A percentile compares a stretch with the other conserved stretches of the same genome.
phyloP scores from a whole-genome alignment of 2,888 invertebrate genomes.

The Trileptium ribeirensis region DNA sequence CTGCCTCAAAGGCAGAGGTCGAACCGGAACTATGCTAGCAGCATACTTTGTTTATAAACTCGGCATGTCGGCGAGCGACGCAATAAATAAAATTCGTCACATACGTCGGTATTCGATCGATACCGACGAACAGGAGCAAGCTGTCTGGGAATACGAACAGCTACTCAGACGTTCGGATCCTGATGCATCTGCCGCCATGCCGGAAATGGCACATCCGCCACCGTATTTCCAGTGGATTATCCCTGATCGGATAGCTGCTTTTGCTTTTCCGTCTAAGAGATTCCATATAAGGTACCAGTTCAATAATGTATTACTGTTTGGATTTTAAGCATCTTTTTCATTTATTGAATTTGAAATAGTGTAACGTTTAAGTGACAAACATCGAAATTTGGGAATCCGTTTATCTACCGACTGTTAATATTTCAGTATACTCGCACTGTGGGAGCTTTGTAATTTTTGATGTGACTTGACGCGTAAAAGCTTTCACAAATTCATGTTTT shows the following conservation, averaged over 20 bases:
- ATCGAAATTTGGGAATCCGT: too few species aligned
- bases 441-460: too few species aligned
- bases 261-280: conserved; percentile 19
- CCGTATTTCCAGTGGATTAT: conserved; percentile 25
- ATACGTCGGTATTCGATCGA: conserved; percentile 48
- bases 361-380: too few species aligned
- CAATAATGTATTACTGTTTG: too few species aligned
- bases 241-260: conserved; percentile 12
- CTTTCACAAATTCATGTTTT: too few species aligned
- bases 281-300: neutral
- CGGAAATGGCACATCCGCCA: neutral
- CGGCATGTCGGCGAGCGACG: neutral
- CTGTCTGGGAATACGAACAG: neutral
- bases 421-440: too few species aligned
- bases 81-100: conserved; percentile 29
- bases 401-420: too few species aligned
- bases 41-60: conserved; percentile 43
- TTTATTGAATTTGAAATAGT: too few species aligned
- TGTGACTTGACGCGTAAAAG: too few species aligned
- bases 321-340: too few species aligned
- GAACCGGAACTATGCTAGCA: conserved; percentile 48
- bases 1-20: conserved; percentile 46
- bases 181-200: neutral
- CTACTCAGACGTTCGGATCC: too few species aligned
- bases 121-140: conserved; percentile 43